These are phyloP conservation scores for Adelosebastes latens DNA, from an alignment of 2,797 vertebrate species.

Conservation along the genomic window DNA sequence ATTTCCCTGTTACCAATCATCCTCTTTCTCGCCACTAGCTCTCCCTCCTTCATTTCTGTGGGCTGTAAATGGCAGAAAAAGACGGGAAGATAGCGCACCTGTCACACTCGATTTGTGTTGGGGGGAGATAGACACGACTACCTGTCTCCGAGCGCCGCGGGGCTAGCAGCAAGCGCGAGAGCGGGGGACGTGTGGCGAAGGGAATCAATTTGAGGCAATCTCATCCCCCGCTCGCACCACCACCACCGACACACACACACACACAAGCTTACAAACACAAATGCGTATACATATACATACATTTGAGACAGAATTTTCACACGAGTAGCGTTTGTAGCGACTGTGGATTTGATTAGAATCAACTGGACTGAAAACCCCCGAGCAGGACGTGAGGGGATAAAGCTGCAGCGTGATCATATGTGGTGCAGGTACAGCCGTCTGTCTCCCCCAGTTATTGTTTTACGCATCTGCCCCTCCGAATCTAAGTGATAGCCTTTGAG, in stretches of 20 bases:
- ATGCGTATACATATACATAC: conserved; percentile 41
- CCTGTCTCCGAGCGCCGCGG: conserved; percentile 80
- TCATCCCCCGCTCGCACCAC: conserved; percentile 59
- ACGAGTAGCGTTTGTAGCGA: conserved; percentile 45
- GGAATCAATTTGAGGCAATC: conserved; percentile 78
- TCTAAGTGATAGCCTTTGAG: conserved; percentile 62
- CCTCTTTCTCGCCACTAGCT: conserved; percentile 62
- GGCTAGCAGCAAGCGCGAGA: conserved; percentile 67
- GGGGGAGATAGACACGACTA: conserved; percentile 83
- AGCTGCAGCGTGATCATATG: conserved; percentile 29
- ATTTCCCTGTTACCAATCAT: conserved; percentile 80
- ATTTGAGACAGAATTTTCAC: conserved; percentile 45
- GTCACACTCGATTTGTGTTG: conserved; percentile 87
- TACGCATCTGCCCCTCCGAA: conserved; percentile 38
- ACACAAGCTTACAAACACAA: background rate
- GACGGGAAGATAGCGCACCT: conserved; percentile 87
- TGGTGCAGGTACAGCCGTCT: conserved; percentile 20
- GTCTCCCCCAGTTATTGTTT: conserved; percentile 44
- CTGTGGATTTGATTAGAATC: conserved; percentile 62
- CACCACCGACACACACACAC: conserved; percentile 10
- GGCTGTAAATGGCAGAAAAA: conserved; percentile 85
- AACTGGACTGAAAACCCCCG: conserved; percentile 43
- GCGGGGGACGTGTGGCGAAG: conserved; percentile 68
- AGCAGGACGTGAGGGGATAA: conserved; percentile 9
- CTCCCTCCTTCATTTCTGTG: conserved; percentile 77